Evolutionary conservation across 2,888 invertebrate genomes (phyloP).

Genomic region (Meiosimyza platycephala): DNA sequence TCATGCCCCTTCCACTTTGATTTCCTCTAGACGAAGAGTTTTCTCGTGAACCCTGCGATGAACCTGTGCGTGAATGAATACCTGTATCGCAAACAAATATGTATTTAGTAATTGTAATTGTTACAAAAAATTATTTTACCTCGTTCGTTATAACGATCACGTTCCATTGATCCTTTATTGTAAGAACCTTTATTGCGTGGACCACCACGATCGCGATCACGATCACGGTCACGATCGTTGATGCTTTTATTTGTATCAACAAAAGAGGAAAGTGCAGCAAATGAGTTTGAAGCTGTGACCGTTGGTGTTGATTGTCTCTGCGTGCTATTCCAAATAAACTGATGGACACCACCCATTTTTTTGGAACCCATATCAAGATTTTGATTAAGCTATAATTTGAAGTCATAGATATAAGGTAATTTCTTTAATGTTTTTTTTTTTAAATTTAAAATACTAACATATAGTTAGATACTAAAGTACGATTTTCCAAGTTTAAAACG

Average conservation of each 20-base stretch:
- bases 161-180: slow-evolving; percentile 63
- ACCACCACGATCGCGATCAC: slow-evolving; percentile 54
- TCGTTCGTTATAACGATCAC: slow-evolving; percentile 60
- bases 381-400: slow-evolving; percentile 42
- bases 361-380: slow-evolving; percentile 59
- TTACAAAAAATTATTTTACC: slow-evolving; percentile 41
- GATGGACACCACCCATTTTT: slow-evolving; percentile 61
- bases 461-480: too few species aligned
- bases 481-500: too few species aligned
- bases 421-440: neutral
- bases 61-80: slow-evolving; percentile 71
- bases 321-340: slow-evolving; percentile 57
- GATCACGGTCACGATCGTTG: slow-evolving; percentile 52
- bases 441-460: slow-evolving; percentile 49
- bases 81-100: slow-evolving; percentile 47
- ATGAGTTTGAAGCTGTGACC: slow-evolving; percentile 61
- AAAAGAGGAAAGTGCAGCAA: slow-evolving; percentile 60
- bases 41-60: slow-evolving; percentile 70
- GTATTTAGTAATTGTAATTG: neutral
- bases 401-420: slow-evolving; percentile 34
- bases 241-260: slow-evolving; percentile 55
- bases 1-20: slow-evolving; percentile 54
- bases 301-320: slow-evolving; percentile 52
- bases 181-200: slow-evolving; percentile 63
- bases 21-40: slow-evolving; percentile 62